phyloP scores from a whole-genome alignment of 2,888 invertebrate species.

The Papilio gigon region DNA sequence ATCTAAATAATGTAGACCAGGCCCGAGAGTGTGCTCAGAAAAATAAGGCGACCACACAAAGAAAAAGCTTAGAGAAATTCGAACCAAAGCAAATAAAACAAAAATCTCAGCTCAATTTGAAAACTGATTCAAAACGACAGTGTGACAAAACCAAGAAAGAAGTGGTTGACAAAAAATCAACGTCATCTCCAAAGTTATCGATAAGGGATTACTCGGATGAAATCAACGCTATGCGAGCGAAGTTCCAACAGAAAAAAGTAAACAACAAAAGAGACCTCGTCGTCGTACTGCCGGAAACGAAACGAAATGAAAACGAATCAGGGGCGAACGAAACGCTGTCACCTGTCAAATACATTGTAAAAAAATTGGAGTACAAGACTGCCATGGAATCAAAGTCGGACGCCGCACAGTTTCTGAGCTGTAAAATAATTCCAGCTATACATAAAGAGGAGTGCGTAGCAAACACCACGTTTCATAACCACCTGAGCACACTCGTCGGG shows the following conservation, averaged over 20 bases:
- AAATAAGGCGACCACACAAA: conserved; percentile 67
- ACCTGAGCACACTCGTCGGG: conserved; percentile 80
- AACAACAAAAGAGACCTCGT: conserved; percentile 72
- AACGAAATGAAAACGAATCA: conserved; percentile 67
- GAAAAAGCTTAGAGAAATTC: conserved; percentile 67
- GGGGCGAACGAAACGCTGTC: conserved; percentile 69
- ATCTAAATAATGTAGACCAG: conserved; percentile 81
- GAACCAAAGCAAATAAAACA: conserved; percentile 75
- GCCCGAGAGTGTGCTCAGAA: conserved; percentile 82
- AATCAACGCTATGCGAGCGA: conserved; percentile 77
- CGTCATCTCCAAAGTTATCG: conserved; percentile 64
- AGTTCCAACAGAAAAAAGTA: conserved; percentile 76
- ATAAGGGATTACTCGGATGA: conserved; percentile 77
- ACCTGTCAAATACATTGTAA: conserved; percentile 78
- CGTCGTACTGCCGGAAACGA: conserved; percentile 59
- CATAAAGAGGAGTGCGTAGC: conserved; percentile 78
- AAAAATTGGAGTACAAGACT: conserved; percentile 77
- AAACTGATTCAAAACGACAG: conserved; percentile 69
- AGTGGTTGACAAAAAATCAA: conserved; percentile 66
- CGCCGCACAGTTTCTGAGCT: conserved; percentile 67
- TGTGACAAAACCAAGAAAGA: conserved; percentile 74
- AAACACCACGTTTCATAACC: conserved; percentile 77
- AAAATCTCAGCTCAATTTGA: conserved; percentile 75
- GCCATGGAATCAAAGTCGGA: conserved; percentile 74
- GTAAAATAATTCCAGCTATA: conserved; percentile 76